Conservation (phyloP, 1,140 invertebrate species). For the Metopolophium dirhodum region DNA sequence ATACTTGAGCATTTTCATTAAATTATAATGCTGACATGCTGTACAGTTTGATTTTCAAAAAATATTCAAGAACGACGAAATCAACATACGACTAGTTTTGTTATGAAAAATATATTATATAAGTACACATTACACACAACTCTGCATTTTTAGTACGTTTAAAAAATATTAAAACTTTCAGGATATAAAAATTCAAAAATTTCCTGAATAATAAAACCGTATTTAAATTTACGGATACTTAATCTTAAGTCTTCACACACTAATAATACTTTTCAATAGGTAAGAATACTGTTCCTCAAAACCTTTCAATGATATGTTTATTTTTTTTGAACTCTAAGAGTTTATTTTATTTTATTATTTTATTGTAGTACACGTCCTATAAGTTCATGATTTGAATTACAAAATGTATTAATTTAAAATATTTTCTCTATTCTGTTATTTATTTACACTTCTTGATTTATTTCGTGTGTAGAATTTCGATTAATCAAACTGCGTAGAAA, state of each 20-base stretch:
- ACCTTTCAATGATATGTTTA: background rate
- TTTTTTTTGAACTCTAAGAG: background rate
- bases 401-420: conserved; percentile 27
- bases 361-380: background rate
- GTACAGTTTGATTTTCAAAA: no score
- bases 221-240: no score
- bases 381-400: background rate
- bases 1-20: no score
- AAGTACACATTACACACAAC: no score
- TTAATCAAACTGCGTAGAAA: background rate
- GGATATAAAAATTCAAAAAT: no score
- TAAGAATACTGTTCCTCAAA: background rate
- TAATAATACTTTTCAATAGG: background rate
- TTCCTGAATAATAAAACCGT: no score
- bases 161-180: no score
- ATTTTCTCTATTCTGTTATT: background rate
- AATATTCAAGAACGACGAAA: no score
- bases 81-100: no score
- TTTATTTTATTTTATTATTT: background rate
- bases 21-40: no score
- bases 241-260: background rate
- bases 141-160: no score
- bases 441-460: conserved; percentile 17
- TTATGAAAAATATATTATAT: no score
- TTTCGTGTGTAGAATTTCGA: background rate